Evolutionary conservation across 2,113 vertebrate species (phyloP), one percentile per base, ranked within the genome.

Genomic region (Engraulis encrasicolus): DNA sequence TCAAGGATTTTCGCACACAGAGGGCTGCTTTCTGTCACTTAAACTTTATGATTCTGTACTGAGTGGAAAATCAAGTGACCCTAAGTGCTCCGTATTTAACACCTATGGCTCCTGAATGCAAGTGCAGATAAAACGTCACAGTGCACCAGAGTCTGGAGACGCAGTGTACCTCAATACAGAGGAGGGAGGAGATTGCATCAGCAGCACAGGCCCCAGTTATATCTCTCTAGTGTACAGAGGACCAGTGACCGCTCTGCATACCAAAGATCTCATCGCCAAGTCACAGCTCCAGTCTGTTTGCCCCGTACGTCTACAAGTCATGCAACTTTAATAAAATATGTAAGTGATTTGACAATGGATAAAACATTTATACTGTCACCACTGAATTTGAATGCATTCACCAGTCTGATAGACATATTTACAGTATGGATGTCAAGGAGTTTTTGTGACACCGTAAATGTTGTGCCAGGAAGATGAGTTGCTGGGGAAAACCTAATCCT

Each of bases 131-230:
- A 66, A 23, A 31, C 11, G n/a, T 66, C 23, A 66, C 58, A 31
- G 58, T 27, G 23, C 23, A 7, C 2, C 23, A 66, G 1, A 66
- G 27, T 66, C 58, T 31, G 12, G 58, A 14, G 58, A 66, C 58
- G n/a, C 58, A 27, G 58, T 2, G 2, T 31, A 66, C n/a, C 58
- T 66, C 27, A 23, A 66, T 12, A 66, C 58, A 27, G 58, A 27
- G n/a, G 31, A 66, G n/a, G 58, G 58, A 23, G 58, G 14, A 66
- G 58, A 66, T 66, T 66, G 58, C 58, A 66, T 66, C 58, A 66
- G 58, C 58, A 14, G 58, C 58, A 14, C 23, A 66, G 27, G 58
- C 58, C n/a, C n/a, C 23, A 6, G 58, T 45, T 9, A 45, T 45
- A 45, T 45, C 58, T 66, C 58, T 66, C 58, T 12, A 5, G 40